Evolutionary conservation across 1,140 invertebrate genomes (phyloP).

Genomic region (Diorhabda sublineata): DNA sequence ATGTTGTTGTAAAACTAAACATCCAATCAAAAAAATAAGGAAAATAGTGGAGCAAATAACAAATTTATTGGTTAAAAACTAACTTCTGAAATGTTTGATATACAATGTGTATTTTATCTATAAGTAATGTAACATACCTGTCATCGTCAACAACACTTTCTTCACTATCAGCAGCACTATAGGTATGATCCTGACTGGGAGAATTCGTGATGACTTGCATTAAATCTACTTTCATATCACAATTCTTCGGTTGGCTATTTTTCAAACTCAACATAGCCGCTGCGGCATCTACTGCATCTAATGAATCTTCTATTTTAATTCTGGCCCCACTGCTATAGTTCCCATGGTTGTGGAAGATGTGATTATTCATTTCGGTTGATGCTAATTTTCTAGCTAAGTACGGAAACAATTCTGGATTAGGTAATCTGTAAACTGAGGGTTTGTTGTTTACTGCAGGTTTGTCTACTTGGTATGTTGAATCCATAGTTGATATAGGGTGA

Average conservation of each 20-base stretch:
- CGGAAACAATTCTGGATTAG: conserved; percentile 73
- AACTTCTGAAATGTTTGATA: too few relatives aligned
- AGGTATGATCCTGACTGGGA: conserved; percentile 77
- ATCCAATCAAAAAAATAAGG: too few relatives aligned
- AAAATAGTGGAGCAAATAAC: too few relatives aligned
- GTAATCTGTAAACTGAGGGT: conserved; percentile 46
- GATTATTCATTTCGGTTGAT: conserved; percentile 40
- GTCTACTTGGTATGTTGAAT: conserved; percentile 43
- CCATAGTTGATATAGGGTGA: conserved; percentile 61
- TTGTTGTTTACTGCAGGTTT: conserved; percentile 40
- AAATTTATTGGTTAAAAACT: too few relatives aligned
- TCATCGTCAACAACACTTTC: conserved; percentile 22
- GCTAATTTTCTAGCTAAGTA: conserved; percentile 67
- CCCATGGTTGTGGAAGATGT: conserved; percentile 23
- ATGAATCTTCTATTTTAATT: conserved; percentile 48
- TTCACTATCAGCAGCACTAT: conserved; percentile 53
- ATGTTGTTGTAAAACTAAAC: too few relatives aligned
- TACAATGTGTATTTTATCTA: too few relatives aligned
- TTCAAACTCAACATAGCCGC: conserved; percentile 78
- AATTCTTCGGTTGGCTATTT: conserved; percentile 55
- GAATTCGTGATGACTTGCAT: conserved; percentile 65
- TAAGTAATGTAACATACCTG: conserved; percentile 6
- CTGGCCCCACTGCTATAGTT: not conserved
- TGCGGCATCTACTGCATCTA: conserved; percentile 74
- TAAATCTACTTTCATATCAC: conserved; percentile 43